Percentiles rank a stretch among this genome's conserved stretches.
phyloP scores from a whole-genome alignment of 2,113 vertebrate species.

The Motacilla tschutschensis region DNA sequence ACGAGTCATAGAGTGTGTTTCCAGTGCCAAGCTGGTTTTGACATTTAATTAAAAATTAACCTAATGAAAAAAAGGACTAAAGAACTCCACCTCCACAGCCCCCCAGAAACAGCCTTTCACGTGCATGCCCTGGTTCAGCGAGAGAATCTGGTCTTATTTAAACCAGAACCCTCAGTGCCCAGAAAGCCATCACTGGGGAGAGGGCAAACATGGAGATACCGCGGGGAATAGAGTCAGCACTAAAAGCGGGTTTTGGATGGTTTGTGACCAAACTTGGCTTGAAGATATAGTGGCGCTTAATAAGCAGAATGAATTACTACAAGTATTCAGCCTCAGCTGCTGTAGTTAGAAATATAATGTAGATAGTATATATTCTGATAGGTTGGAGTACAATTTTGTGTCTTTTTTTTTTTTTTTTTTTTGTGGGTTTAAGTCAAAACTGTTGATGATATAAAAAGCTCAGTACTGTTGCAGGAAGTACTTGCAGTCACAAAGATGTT shows the following conservation, averaged over 20 bases:
- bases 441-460: not conserved
- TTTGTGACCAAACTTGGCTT: not conserved
- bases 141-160: conserved; percentile 49
- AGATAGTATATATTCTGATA: not conserved
- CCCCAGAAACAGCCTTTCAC: not conserved
- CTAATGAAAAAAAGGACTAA: not conserved
- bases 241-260: conserved; percentile 33
- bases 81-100: not conserved
- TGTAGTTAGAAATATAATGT: not conserved
- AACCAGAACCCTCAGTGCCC: conserved; percentile 15
- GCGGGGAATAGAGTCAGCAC: conserved; percentile 1
- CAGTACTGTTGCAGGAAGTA: not conserved
- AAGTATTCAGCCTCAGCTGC: not conserved
- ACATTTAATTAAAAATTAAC: conserved; percentile 61
- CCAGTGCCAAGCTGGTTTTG: conserved; percentile 35
- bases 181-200: not conserved
- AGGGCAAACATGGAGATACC: not conserved
- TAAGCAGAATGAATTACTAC: not conserved
- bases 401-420: not conserved
- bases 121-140: rapidly evolving
- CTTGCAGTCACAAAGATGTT: not conserved
- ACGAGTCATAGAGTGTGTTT: conserved; percentile 13
- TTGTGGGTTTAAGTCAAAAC: not conserved
- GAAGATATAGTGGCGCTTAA: not conserved
- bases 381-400: not conserved